phyloP scores from a whole-genome alignment of 2,797 vertebrate species.

The Etheostoma perlongum region DNA sequence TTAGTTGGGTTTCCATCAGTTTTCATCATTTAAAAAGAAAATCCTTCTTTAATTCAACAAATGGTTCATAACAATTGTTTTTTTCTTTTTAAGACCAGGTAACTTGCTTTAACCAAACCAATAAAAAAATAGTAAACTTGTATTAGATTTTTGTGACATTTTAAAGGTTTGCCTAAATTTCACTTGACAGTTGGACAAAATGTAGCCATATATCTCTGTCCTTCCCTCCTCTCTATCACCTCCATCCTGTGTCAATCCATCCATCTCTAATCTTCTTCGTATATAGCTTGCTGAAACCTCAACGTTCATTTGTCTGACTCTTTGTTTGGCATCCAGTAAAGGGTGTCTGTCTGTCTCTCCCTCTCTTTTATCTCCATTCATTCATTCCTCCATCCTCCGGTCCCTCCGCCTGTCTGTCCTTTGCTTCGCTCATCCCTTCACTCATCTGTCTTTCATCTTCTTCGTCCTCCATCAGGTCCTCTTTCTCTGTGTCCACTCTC shows the following conservation, averaged over 20 bases:
- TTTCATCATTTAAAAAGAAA: too few relatives aligned
- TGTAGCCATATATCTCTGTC: neutral
- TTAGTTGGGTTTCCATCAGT: neutral
- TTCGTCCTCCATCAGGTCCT: slow-evolving; percentile 26
- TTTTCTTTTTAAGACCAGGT: neutral
- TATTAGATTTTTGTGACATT: neutral
- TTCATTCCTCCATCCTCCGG: slow-evolving; percentile 30
- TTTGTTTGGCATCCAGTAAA: slow-evolving; percentile 49
- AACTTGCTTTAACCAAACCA: neutral
- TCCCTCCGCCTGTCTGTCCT: slow-evolving; percentile 9
- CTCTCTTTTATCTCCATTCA: slow-evolving; percentile 16
- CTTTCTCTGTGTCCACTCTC: slow-evolving; percentile 38
- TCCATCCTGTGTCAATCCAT: slow-evolving; percentile 58
- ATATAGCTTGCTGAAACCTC: slow-evolving; percentile 65
- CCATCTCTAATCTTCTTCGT: slow-evolving; percentile 69
- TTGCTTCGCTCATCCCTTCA: slow-evolving; percentile 20
- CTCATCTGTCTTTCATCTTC: slow-evolving; percentile 60
- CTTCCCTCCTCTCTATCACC: slow-evolving; percentile 15
- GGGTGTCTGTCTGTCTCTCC: slow-evolving; percentile 43
- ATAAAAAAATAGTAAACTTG: neutral
- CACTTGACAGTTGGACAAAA: slow-evolving; percentile 12
- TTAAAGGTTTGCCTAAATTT: slow-evolving; percentile 6
- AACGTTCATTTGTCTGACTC: slow-evolving; percentile 63
- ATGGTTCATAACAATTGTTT: neutral
- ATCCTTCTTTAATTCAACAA: neutral